phyloP scores from a whole-genome alignment of 2,888 invertebrate species.

The Diaperis boleti region DNA sequence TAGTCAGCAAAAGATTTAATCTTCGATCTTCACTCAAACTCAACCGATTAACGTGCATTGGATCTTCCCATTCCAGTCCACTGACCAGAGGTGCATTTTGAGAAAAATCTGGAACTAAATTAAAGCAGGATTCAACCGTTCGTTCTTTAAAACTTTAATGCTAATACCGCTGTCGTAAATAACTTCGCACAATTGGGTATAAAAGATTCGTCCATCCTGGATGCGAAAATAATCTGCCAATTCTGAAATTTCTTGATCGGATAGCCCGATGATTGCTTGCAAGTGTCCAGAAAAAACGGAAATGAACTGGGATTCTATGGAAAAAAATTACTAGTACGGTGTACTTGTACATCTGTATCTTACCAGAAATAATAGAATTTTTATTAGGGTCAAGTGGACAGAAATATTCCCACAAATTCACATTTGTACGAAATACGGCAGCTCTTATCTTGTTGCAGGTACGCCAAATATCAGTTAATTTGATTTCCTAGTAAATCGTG shows the following conservation, averaged over 20 bases:
- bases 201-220: conserved; percentile 83
- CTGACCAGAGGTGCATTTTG: conserved; percentile 67
- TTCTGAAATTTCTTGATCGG: conserved; percentile 79
- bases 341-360: neutral
- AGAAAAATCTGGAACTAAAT: conserved; percentile 66
- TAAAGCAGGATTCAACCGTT: too few relatives aligned
- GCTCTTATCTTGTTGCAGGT: conserved; percentile 85
- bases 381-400: conserved; percentile 76
- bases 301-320: conserved; percentile 79
- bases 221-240: conserved; percentile 83
- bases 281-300: conserved; percentile 77
- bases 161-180: conserved; percentile 76
- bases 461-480: conserved; percentile 79
- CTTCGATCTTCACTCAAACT: conserved; percentile 76
- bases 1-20: conserved; percentile 77
- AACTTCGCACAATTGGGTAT: conserved; percentile 80
- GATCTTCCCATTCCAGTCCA: conserved; percentile 78
- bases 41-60: conserved; percentile 75
- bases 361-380: conserved; percentile 78
- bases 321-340: neutral
- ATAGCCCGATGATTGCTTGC: conserved; percentile 75
- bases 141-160: too few relatives aligned
- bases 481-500: conserved; percentile 58
- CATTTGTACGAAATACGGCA: conserved; percentile 78
- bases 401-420: conserved; percentile 80